A percentile compares a stretch with the other conserved stretches of the same genome.
Evolutionary conservation across 1,140 invertebrate species (phyloP).

Genomic region (Ceratina japonica): DNA sequence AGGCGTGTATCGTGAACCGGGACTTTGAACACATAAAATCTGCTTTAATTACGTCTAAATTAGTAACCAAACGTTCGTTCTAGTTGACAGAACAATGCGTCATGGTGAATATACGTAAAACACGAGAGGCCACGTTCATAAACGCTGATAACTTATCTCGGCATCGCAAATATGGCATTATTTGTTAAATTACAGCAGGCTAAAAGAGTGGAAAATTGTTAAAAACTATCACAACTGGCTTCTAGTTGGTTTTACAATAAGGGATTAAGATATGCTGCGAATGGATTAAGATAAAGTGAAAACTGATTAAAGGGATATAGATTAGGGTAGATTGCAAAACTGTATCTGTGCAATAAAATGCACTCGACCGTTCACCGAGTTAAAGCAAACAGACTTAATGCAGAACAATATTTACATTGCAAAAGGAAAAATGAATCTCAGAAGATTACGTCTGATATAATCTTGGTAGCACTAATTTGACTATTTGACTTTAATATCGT

Average conservation of each 20-base stretch:
- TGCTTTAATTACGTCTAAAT: neutral
- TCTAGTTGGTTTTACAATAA: neutral
- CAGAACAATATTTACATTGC: neutral
- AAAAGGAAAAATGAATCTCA: neutral
- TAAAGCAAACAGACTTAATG: neutral
- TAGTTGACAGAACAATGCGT: neutral
- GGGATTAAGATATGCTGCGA: too few species aligned
- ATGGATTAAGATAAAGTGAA: too few species aligned
- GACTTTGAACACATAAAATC: too few species aligned
- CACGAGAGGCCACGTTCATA: neutral
- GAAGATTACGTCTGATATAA: too few species aligned
- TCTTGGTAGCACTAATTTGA: neutral
- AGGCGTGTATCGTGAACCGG: too few species aligned
- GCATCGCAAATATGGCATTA: neutral
- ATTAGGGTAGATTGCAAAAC: neutral
- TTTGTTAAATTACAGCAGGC: neutral
- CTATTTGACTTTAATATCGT: too few species aligned
- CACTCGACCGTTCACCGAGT: neutral
- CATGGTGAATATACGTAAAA: neutral
- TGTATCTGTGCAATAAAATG: neutral
- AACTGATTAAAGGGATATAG: neutral
- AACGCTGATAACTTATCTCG: conserved; percentile 19
- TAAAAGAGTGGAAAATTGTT: neutral
- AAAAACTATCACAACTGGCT: neutral
- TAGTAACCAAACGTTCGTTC: neutral